Evolutionary conservation across 1,140 invertebrate species (phyloP), one percentile per base, ranked within the genome.

Genomic region (Himalopsyche phryganea): DNA sequence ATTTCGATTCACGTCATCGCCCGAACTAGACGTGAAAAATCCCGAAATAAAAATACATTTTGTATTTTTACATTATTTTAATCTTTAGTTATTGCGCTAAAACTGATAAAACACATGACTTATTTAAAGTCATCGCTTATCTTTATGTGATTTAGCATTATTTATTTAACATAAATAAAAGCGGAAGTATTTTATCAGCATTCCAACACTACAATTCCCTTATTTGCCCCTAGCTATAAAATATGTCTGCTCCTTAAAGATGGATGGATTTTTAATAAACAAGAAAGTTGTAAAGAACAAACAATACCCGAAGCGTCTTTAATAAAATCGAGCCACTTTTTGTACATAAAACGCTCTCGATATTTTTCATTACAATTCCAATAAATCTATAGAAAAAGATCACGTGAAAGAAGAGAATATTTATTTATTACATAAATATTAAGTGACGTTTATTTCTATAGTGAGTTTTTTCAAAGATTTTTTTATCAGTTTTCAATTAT

Each of bases 131-230:
- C 23, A 28, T 28, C 23, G 23, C 23, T 28, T 28, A 28, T 9
- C 23, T 9, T 28, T 28, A 28, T 5, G 9, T 46, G 42, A 11
- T 46, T 48, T 36, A 41, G 18, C 32, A 50, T 50, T 50, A 50
- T 61, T 56, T 49, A 42, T 52, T 57, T 28, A 28, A 50, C 40
- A 36, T 38, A 47, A 56, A 36, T 54, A 53, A 47, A 53, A 51
- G 41, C 54, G 52, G 28, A 35, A 52, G 44, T 23, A 58, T 58
- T 62, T 62, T 62, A 62, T 62, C 60, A 62, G 52, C 54, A 61
- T 61, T 58, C 54, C 54, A 23, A 53, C 50, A 57, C 60, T 51
- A 51, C 54, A 44, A 28, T 51, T 40, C 40, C 41, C 48, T 53
- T 14, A 50, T 20, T 38, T 28, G 14, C 50, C n/a, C 38, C n/a